Evolutionary conservation across 2,113 vertebrate genomes (phyloP).

Genomic region (Erpornis zantholeuca): DNA sequence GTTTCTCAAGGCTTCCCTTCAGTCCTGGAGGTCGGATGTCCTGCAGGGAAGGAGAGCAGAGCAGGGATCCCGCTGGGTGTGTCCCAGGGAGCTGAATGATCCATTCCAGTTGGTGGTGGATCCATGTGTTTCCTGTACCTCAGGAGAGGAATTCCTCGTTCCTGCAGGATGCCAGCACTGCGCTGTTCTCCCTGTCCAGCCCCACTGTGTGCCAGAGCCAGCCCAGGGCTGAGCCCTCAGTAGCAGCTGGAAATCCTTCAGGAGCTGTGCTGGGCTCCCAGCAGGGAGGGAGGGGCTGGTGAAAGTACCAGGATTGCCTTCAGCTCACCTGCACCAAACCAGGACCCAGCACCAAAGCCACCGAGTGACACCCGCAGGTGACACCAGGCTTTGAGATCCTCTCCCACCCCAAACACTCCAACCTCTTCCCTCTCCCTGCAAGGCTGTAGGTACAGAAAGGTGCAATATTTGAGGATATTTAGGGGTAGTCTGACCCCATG

Average conservation of each 20-base stretch:
- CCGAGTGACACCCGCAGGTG: background rate
- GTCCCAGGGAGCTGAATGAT: background rate
- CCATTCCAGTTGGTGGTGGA: background rate
- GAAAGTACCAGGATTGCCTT: background rate
- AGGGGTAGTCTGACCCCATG: background rate
- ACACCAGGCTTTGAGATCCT: background rate
- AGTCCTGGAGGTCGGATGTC: background rate
- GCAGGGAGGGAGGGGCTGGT: background rate
- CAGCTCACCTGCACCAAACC: background rate
- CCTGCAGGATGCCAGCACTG: background rate
- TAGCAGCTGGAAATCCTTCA: background rate
- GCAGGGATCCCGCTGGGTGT: background rate
- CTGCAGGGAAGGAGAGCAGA: background rate
- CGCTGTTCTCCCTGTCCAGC: background rate
- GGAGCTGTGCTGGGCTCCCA: background rate
- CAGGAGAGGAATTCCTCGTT: background rate
- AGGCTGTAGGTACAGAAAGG: background rate
- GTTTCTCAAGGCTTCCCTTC: background rate
- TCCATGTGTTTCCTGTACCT: background rate
- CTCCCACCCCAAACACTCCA: background rate
- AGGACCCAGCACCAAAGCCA: background rate
- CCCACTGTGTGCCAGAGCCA: background rate
- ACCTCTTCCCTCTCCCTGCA: background rate
- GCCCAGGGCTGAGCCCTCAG: background rate
- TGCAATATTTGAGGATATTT: constrained; percentile 22